A percentile compares a stretch with the other conserved stretches of the same genome.
Evolutionary conservation across 1,140 invertebrate species (phyloP).

Genomic region (Hylyphantes graminicola): DNA sequence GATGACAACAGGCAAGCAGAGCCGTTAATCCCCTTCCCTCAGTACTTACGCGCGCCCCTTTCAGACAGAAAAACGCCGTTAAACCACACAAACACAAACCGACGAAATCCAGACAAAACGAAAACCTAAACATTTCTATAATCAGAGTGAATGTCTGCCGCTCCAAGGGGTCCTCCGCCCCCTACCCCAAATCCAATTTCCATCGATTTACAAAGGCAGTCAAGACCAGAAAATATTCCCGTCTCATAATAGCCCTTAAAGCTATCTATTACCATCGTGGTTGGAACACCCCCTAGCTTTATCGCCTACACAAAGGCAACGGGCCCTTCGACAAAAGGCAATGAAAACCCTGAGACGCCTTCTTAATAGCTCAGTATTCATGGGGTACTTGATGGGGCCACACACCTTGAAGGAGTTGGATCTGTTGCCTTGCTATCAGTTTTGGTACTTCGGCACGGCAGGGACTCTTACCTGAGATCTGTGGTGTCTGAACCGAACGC

Average conservation of each 20-base stretch:
- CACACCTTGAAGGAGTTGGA: slow-evolving; percentile 27
- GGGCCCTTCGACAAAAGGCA: slow-evolving; percentile 14
- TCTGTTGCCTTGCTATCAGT: slow-evolving; percentile 27
- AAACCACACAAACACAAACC: too few species aligned
- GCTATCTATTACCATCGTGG: slow-evolving; percentile 25
- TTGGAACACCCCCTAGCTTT: slow-evolving; percentile 17
- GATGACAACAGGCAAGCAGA: too few species aligned
- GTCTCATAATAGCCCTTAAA: slow-evolving; percentile 15
- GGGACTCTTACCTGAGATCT: slow-evolving; percentile 9
- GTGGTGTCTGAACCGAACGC: background rate
- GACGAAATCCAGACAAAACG: too few species aligned
- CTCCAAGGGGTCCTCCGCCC: too few species aligned
- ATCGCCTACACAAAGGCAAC: slow-evolving; percentile 26
- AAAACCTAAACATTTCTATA: too few species aligned
- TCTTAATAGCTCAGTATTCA: slow-evolving; percentile 36
- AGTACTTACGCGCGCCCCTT: too few species aligned
- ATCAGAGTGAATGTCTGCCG: too few species aligned
- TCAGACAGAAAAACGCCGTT: too few species aligned
- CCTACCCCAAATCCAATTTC: too few species aligned
- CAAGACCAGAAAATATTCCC: too few species aligned
- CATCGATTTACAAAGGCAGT: too few species aligned
- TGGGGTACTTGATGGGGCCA: slow-evolving; percentile 21
- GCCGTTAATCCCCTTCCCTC: too few species aligned
- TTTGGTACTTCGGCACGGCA: slow-evolving; percentile 8
- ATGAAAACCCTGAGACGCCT: slow-evolving; percentile 24